Evolutionary conservation across 2,797 vertebrate species (phyloP), one percentile per base, ranked within the genome.

Genomic region (Xenopus petersii): DNA sequence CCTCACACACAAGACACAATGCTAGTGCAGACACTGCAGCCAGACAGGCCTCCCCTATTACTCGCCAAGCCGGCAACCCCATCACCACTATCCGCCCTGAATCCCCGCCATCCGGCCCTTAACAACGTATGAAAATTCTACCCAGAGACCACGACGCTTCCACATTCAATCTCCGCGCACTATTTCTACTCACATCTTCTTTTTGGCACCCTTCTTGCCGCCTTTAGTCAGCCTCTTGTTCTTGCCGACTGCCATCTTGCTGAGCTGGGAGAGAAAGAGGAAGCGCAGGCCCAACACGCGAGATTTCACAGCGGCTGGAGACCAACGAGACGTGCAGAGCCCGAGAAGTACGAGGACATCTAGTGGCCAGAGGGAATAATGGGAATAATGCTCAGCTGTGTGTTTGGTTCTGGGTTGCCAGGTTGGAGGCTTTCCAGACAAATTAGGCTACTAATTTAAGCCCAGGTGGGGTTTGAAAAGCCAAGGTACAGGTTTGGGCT

Each of bases 161-260:
- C 1, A 0, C 0, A 0, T 6, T 26, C 8, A 2, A 9, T 16
- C 1, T 24, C 1, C 3, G 1, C 0, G 6, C 1, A 0, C 11
- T 65, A 74, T 1, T 17, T 12, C 0, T 84, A 92, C 97, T 96
- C 91, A 98, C 97, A 98, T 96, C 95, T 98, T 99, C 91, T 99
- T 98, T 91, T 98, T 99, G 86, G 96, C 96, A 86, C 96, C 96
- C 82, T 98, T 99, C 85, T 98, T 98, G 91, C 96, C 96, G 80
- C 96, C 96, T 92, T 99, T 99, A 65, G 96, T 98, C 83, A 98
- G 95, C 59, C 96, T 95, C 94, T 99, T 99, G 82, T 99, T 99
- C 91, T 98, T 99, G 79, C 97, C 97, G 36, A 98, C 97, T 92
- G 96, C 97, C 97, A 99, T 98, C 77, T 88, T 91, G 86, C 88